These are phyloP conservation scores for Proterorhinus semilunaris DNA, from an alignment of 2,113 vertebrate genomes.

Conservation along the genomic window DNA sequence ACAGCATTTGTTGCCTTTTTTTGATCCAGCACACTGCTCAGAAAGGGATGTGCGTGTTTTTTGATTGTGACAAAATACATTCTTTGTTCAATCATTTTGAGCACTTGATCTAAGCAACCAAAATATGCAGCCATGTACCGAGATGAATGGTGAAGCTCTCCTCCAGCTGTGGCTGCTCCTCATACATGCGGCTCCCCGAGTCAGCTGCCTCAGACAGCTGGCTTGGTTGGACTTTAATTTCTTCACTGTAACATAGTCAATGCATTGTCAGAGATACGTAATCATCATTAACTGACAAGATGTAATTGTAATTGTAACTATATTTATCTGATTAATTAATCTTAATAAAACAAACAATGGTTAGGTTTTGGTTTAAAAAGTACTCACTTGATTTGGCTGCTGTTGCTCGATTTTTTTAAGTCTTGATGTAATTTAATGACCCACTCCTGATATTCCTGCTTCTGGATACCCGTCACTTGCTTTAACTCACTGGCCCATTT, in stretches of 20 bases:
- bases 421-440: conserved; percentile 96
- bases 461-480: conserved; percentile 92
- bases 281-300: neutral
- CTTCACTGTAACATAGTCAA: conserved; percentile 80
- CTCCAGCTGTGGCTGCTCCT: conserved; percentile 92
- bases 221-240: conserved; percentile 92
- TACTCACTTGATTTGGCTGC: conserved; percentile 86
- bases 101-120: neutral
- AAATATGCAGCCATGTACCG: conserved; percentile 71
- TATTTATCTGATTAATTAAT: neutral
- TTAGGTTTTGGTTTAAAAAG: neutral
- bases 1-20: too few relatives aligned
- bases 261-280: neutral
- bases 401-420: conserved; percentile 93
- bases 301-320: too few relatives aligned
- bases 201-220: conserved; percentile 85
- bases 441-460: conserved; percentile 98
- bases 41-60: too few relatives aligned
- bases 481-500: conserved; percentile 95
- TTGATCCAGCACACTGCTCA: too few relatives aligned
- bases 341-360: neutral
- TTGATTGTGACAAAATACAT: too few relatives aligned
- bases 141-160: conserved; percentile 99
- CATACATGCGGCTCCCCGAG: conserved; percentile 83
- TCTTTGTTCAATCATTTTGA: neutral